These are phyloP conservation scores for Crax fasciolata DNA, from an alignment of 2,797 vertebrate genomes.

Conservation along the genomic window DNA sequence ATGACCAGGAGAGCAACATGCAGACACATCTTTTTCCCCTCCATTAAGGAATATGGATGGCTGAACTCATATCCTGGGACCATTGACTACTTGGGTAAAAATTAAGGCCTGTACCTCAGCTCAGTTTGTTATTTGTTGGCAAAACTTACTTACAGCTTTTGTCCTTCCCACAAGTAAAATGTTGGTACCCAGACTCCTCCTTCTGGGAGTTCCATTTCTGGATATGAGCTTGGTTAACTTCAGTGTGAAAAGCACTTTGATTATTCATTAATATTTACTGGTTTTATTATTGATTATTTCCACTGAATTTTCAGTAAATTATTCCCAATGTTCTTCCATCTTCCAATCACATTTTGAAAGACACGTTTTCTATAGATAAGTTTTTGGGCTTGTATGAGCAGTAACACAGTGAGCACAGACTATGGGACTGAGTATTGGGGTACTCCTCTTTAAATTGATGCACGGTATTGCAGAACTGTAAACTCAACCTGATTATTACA, in stretches of 20 bases:
- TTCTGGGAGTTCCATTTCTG: neutral
- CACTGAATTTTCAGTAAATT: neutral
- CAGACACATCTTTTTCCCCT: neutral
- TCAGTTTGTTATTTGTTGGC: neutral
- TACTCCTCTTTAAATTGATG: neutral
- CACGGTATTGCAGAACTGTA: neutral
- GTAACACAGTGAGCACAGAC: neutral
- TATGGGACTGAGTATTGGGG: neutral
- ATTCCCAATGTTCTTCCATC: neutral
- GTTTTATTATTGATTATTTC: neutral
- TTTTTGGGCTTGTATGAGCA: neutral
- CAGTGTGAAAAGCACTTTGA: neutral
- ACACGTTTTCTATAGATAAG: neutral
- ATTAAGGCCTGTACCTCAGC: neutral
- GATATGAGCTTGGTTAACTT: neutral
- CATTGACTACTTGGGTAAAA: neutral
- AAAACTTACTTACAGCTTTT: neutral
- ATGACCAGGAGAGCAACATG: neutral
- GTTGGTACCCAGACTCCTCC: neutral
- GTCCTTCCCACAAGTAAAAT: neutral
- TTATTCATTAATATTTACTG: neutral
- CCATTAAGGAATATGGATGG: neutral
- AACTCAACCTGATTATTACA: neutral
- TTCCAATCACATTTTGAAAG: neutral
- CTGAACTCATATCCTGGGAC: neutral